Evolutionary conservation across 1,140 invertebrate genomes (phyloP), one percentile per base, ranked within the genome.

Genomic region (Pomacea maculata): DNA sequence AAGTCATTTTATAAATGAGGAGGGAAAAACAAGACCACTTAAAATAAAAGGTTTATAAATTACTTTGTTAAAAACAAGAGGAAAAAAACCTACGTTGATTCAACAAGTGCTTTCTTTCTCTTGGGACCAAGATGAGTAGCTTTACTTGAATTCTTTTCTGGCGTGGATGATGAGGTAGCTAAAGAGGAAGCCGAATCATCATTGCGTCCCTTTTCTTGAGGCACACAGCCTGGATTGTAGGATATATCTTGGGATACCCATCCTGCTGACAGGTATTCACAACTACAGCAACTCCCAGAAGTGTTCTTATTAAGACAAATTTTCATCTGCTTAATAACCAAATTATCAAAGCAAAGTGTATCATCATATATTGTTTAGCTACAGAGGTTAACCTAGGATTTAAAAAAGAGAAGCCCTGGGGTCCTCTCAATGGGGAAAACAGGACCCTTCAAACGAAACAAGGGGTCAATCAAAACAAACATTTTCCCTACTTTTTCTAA

Each of bases 71-170:
- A 25, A 68, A 34, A 25, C 11, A 12, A 15, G 67, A 25, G 64
- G 1, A 7, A 34, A 25, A 21, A n/a, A 45, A 78, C 77, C 57
- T 25, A 78, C 77, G 77, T 78, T 1, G 67, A 78, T 57, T 78
- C 77, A 65, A 78, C 65, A 14, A 78, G 67, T 4, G 77, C 77
- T 64, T 78, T 78, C 67, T 78, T 78, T 65, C 57, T 78, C 25
- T 15, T 78, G 1, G 57, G 77, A 21, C 67, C 52, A 14, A 55
- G 34, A 70, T 52, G 65, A 65, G 17, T 15, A 67, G 25, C 61
- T 54, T 34, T 25, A 52, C 65, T 65, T n/a, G 65, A n/a, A 14
- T n/a, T n/a, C 54, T 78, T 78, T 65, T 12, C 21, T 17, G 65
- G 65, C 2, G 77, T 70, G 34, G 75, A 65, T 45, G 54, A 17